These are phyloP conservation scores for Nomada fucata DNA, from an alignment of 2,888 invertebrate species.

Conservation along the genomic window DNA sequence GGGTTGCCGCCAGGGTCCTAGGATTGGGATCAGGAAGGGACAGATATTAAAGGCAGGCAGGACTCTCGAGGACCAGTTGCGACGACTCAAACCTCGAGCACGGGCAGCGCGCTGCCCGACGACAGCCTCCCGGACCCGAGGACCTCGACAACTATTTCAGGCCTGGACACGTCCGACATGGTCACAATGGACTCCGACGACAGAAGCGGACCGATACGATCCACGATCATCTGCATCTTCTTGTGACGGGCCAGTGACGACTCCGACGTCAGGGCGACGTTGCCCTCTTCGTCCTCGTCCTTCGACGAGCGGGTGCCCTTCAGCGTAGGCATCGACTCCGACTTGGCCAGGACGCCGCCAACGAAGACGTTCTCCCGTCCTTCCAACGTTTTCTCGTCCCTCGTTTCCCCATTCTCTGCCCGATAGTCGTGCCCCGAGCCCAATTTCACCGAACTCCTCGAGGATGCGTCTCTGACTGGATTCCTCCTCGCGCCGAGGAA, in stretches of 20 bases:
- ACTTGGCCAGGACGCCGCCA: conserved; percentile 34
- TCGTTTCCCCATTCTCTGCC: background rate
- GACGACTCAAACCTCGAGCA: conserved; percentile 39
- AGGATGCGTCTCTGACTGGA: background rate
- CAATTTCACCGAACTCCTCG: background rate
- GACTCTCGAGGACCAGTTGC: no score
- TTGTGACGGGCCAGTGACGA: conserved; percentile 62
- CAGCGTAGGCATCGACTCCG: conserved; percentile 66
- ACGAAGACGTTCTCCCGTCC: background rate
- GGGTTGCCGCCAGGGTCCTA: background rate
- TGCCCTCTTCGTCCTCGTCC: background rate
- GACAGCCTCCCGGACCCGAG: conserved; percentile 28
- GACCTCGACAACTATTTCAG: conserved; percentile 1
- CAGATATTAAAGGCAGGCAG: background rate
- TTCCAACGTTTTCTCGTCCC: background rate
- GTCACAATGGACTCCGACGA: conserved; percentile 39
- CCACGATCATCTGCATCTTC: conserved; percentile 68
- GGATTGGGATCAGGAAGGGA: background rate
- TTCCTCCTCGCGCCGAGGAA: conserved; percentile 8
- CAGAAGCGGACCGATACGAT: conserved; percentile 49
- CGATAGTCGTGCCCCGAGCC: background rate
- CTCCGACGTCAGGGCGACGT: conserved; percentile 51
- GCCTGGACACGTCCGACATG: conserved; percentile 6
- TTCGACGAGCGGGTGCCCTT: conserved; percentile 4
- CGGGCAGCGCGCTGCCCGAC: conserved; percentile 42